phyloP scores from a whole-genome alignment of 2,888 invertebrate species.

The Lepidocyrtinus sp. region DNA sequence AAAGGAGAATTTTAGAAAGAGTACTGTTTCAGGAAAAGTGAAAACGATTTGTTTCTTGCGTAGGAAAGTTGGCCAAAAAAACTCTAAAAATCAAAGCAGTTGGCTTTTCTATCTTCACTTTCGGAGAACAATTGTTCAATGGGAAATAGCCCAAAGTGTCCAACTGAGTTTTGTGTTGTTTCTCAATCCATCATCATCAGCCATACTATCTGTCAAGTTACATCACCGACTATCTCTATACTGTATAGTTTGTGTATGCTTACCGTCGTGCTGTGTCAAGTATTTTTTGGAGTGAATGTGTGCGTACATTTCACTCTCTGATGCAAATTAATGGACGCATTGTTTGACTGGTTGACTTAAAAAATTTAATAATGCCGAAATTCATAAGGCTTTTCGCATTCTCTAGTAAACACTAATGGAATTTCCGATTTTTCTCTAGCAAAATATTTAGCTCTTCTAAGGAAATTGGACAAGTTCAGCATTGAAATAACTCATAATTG shows the following conservation, averaged over 20 bases:
- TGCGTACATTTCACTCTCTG: conserved; percentile 10
- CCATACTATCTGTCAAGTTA: conserved; percentile 40
- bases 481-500: conserved; percentile 33
- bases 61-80: neutral
- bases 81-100: neutral
- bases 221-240: conserved; percentile 15
- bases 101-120: neutral
- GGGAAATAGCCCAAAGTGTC: neutral
- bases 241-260: neutral
- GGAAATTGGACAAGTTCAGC: conserved; percentile 26
- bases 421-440: too few relatives aligned
- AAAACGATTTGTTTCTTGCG: conserved; percentile 20
- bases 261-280: too few relatives aligned
- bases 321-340: conserved; percentile 19
- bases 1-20: neutral
- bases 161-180: conserved; percentile 47
- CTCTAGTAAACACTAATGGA: too few relatives aligned
- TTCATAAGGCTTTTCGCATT: too few relatives aligned
- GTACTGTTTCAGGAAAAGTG: neutral
- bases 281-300: neutral
- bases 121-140: neutral
- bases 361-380: too few relatives aligned
- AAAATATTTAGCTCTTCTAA: too few relatives aligned
- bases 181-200: conserved; percentile 51
- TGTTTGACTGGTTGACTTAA: neutral